Evolutionary conservation across 2,113 vertebrate genomes (phyloP).

Genomic region (Proteles cristata): DNA sequence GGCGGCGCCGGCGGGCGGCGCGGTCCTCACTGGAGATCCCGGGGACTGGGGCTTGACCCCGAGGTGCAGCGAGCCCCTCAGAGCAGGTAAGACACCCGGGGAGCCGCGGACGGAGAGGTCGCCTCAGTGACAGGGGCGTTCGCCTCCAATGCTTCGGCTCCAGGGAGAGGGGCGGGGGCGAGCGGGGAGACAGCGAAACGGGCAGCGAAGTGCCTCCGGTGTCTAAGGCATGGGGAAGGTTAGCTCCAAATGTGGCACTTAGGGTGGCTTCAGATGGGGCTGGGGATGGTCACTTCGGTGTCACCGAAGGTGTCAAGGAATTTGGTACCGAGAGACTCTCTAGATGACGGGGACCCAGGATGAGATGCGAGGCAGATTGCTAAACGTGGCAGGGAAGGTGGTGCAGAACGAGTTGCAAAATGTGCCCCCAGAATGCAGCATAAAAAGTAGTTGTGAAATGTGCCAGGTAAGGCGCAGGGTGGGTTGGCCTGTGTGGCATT

Average conservation of each 20-base stretch:
- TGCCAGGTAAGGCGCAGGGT: conserved; percentile 69
- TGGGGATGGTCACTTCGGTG: not conserved
- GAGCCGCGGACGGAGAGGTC: not conserved
- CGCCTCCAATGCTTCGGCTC: not conserved
- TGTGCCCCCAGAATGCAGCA: conserved; percentile 70
- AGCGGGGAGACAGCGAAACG: not conserved
- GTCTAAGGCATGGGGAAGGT: conserved; percentile 40
- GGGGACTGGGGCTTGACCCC: conserved; percentile 50
- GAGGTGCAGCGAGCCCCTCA: conserved; percentile 45
- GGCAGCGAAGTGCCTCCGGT: conserved; percentile 25
- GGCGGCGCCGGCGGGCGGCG: conserved; percentile 53
- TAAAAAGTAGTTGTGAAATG: conserved; percentile 74
- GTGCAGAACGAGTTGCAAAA: conserved; percentile 74
- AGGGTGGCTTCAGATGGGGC: not conserved
- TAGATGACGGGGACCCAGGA: not conserved
- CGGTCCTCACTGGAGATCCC: conserved; percentile 31
- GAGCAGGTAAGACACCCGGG: conserved; percentile 65
- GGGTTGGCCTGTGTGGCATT: conserved; percentile 42
- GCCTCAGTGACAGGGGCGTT: conserved; percentile 54
- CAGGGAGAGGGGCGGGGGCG: conserved; percentile 55
- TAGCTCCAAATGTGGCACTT: conserved; percentile 5
- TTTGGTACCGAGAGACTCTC: conserved; percentile 47
- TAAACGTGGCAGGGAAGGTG: conserved; percentile 74
- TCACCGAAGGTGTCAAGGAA: conserved; percentile 63
- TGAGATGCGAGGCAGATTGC: conserved; percentile 53